Percentiles rank a stretch among this genome's conserved stretches.
These are phyloP conservation scores for Pionites leucogaster DNA, from an alignment of 2,113 vertebrate species.

Conservation along the genomic window DNA sequence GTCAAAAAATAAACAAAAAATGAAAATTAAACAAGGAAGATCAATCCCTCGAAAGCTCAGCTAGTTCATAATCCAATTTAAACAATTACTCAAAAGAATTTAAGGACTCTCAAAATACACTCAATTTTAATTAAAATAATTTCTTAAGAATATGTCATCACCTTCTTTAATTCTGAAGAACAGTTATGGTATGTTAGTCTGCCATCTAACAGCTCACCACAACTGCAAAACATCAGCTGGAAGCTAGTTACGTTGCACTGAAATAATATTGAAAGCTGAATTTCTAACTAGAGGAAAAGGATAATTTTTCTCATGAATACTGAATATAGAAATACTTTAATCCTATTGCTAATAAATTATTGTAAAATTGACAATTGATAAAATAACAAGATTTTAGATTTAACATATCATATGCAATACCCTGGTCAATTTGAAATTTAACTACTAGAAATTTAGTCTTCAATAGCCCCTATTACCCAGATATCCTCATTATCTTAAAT, in stretches of 20 bases:
- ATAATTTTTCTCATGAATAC: not conserved
- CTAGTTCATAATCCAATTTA: not conserved
- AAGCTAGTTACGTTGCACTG: not conserved
- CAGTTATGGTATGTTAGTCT: not conserved
- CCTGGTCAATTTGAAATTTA: not conserved
- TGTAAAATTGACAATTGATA: not conserved
- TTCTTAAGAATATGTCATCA: not conserved
- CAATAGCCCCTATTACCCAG: not conserved
- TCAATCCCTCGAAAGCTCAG: not conserved
- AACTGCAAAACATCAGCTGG: slow-evolving; percentile 1
- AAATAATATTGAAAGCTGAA: not conserved
- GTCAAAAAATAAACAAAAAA: not conserved
- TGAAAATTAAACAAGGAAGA: not conserved
- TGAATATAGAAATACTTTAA: not conserved
- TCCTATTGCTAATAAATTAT: not conserved
- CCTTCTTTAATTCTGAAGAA: not conserved
- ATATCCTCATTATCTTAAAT: not conserved
- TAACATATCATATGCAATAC: not conserved
- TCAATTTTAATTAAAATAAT: not conserved
- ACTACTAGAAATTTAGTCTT: not conserved
- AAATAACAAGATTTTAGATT: not conserved
- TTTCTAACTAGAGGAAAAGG: not conserved
- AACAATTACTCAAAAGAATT: not conserved
- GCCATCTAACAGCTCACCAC: not conserved
- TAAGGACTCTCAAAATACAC: not conserved